A percentile compares a stretch with the other conserved stretches of the same genome.
Evolutionary conservation across 1,140 invertebrate genomes (phyloP).

Genomic region (Parapsyche elsis): DNA sequence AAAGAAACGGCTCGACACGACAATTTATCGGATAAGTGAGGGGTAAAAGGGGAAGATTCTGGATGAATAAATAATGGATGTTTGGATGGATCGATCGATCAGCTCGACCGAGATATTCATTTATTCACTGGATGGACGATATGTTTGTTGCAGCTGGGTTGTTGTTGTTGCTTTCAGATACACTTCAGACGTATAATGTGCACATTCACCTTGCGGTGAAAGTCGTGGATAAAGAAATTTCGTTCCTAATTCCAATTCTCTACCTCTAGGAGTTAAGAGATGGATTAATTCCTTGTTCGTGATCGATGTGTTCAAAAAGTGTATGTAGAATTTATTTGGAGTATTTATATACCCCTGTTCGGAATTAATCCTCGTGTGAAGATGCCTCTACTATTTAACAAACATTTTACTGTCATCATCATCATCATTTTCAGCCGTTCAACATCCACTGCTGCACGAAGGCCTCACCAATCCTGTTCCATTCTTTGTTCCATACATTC

Average conservation of each 20-base stretch:
- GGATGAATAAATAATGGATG: slow-evolving; percentile 26
- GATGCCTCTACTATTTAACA: too few relatives aligned
- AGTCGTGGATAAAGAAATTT: neutral
- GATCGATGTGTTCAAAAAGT: neutral
- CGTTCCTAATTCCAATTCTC: neutral
- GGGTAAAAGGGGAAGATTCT: neutral
- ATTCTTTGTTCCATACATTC: too few relatives aligned
- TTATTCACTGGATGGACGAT: neutral
- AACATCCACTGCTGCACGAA: too few relatives aligned
- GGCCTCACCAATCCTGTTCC: too few relatives aligned
- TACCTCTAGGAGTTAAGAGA: too few relatives aligned
- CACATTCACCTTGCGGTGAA: neutral
- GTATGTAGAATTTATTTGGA: neutral
- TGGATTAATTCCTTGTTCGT: too few relatives aligned
- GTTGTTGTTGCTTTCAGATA: too few relatives aligned
- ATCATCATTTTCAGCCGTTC: too few relatives aligned
- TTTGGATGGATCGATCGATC: slow-evolving; percentile 6
- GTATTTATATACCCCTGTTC: neutral
- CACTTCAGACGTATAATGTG: neutral
- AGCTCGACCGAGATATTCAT: slow-evolving; percentile 26
- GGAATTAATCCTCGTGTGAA: too few relatives aligned
- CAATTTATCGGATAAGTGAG: slow-evolving; percentile 1
- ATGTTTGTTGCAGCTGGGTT: too few relatives aligned
- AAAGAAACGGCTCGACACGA: neutral
- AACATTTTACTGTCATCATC: too few relatives aligned